A percentile compares a stretch with the other conserved stretches of the same genome.
Evolutionary conservation across 1,140 invertebrate genomes (phyloP).

Genomic region (Drosophila biarmipes): DNA sequence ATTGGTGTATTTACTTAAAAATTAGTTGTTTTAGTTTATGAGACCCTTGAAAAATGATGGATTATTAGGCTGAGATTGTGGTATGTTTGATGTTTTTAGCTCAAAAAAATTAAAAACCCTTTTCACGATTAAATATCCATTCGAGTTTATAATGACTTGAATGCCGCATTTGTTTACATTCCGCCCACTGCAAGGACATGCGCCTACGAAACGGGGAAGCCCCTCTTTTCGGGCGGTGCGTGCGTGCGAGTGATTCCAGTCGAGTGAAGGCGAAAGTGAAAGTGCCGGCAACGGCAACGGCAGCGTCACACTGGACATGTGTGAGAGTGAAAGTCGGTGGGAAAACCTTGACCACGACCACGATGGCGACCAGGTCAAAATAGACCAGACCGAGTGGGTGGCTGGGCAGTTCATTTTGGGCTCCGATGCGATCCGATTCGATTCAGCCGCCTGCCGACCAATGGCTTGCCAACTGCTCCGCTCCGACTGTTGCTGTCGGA

Average conservation of each 20-base stretch:
- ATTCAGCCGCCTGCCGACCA: constrained; percentile 32
- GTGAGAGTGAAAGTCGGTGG: constrained; percentile 83
- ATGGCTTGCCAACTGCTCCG: constrained; percentile 51
- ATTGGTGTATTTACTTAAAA: too few relatives aligned
- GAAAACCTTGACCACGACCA: constrained; percentile 81
- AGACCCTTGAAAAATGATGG: too few relatives aligned
- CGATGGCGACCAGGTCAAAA: constrained; percentile 38
- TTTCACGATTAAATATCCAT: not conserved
- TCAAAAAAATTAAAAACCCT: too few relatives aligned
- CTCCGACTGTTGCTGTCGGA: constrained; percentile 51
- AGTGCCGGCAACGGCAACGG: constrained; percentile 74
- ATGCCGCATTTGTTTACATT: constrained; percentile 65
- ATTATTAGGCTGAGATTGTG: too few relatives aligned
- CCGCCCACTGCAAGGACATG: constrained; percentile 61
- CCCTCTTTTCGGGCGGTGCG: constrained; percentile 9
- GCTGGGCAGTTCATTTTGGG: not conserved
- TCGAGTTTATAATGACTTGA: constrained; percentile 10
- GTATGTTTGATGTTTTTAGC: too few relatives aligned
- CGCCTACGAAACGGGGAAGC: constrained; percentile 46
- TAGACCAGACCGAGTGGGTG: constrained; percentile 15
- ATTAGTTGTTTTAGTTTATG: too few relatives aligned
- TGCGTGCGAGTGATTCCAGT: constrained; percentile 49
- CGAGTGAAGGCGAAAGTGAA: constrained; percentile 64
- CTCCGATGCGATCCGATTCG: constrained; percentile 31
- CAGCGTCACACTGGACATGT: constrained; percentile 64